Base-by-base conservation (phyloP, 2,113 vertebrate genomes). In the Macheiramphus alcinus region DNA sequence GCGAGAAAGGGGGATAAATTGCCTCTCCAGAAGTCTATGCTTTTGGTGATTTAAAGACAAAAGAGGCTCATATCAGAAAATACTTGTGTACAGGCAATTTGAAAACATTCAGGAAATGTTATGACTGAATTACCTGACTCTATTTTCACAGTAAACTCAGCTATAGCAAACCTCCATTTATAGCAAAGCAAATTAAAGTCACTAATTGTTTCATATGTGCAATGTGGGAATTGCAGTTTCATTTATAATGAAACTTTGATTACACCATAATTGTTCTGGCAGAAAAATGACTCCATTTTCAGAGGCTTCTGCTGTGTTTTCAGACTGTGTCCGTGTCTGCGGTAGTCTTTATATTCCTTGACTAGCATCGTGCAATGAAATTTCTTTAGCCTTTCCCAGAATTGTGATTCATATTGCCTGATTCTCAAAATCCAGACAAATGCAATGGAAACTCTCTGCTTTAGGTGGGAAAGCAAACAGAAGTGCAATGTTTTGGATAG, bases 141-240 rank as follows among this genome's bases (percentile, higher is more conserved):
- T 34, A 13, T 90, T 92, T 86, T 74, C 88, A 36, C 52, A 68
- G 56, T 71, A 85, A 79, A 86, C 7, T 94, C 61, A 74, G 31
- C 63, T 84, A 40, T 55, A 55, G 56, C 36, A 78, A 83, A 82
- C 25, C 25, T 88, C 78, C 72, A 82, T 94, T 96, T 88, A 79
- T 52, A 72, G 68, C 16, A 61, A 56, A 80, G 68, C 48, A 86
- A 96, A 95, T 94, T 80, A 86, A 94, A 97, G 56, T 84, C 88
- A 96, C 90, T 96, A 96, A 97, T 97, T 96, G 96, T 96, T 97
- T 97, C 94, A 82, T 73, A 97, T 95, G 94, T 85, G 91, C 94
- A 82, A 63, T 71, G 67, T 80, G 95, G 96, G 96, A 97, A 96
- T 97, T 94, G 82, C 84, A 80, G 63, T 88, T 95, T 94, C 82